These are phyloP conservation scores for Lates japonicus DNA, from an alignment of 2,797 vertebrate species.

Conservation along the genomic window DNA sequence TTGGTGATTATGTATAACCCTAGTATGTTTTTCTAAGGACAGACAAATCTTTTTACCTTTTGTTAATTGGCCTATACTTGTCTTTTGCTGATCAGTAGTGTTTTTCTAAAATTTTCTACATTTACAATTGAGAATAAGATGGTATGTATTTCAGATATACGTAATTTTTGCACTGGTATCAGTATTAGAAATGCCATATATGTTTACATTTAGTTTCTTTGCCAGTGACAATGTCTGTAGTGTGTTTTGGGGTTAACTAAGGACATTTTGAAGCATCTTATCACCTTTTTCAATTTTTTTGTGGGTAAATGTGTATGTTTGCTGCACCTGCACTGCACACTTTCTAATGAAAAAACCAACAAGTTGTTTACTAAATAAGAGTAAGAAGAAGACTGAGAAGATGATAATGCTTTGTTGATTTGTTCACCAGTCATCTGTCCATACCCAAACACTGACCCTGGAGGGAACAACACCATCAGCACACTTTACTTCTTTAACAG, in stretches of 20 bases:
- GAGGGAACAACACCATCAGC: slow-evolving; percentile 45
- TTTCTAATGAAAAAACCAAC: background rate
- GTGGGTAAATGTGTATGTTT: background rate
- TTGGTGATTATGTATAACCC: background rate
- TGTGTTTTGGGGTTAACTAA: background rate
- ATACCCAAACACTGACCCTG: slow-evolving; percentile 68
- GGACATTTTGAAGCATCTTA: background rate
- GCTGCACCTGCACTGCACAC: background rate
- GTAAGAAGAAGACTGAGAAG: background rate
- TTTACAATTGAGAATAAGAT: no score
- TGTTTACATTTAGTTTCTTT: no score
- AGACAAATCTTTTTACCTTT: background rate
- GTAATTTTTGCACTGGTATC: background rate
- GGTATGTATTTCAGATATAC: background rate
- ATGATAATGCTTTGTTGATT: slow-evolving; percentile 13
- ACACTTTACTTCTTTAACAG: slow-evolving; percentile 44
- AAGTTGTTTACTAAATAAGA: background rate
- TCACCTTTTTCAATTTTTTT: background rate
- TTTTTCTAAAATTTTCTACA: background rate
- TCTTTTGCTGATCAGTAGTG: background rate
- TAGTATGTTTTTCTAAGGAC: background rate
- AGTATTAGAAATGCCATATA: background rate
- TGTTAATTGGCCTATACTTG: background rate
- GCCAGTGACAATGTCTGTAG: background rate
- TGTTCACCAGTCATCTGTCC: slow-evolving; percentile 92